A percentile compares a stretch with the other conserved stretches of the same genome.
phyloP scores from a whole-genome alignment of 2,113 vertebrate genomes.

The Nesospiza acunhae region DNA sequence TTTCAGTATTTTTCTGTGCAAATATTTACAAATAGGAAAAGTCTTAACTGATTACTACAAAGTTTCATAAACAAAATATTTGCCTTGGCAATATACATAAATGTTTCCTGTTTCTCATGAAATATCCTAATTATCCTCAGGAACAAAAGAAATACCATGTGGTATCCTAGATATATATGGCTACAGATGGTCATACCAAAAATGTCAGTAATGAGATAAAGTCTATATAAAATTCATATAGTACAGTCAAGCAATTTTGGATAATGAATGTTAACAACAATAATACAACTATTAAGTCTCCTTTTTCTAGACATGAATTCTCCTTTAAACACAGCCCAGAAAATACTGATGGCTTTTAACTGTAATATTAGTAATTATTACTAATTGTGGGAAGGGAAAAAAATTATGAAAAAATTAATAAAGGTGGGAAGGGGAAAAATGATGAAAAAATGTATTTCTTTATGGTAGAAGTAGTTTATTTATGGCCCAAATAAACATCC shows the following conservation, averaged over 20 bases:
- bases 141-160: not conserved
- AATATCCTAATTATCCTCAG: not conserved
- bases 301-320: not conserved
- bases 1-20: not conserved
- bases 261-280: not conserved
- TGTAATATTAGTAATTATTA: not conserved
- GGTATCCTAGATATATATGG: not conserved
- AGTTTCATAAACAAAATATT: not conserved
- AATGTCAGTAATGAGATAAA: not conserved
- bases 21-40: not conserved
- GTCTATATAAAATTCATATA: not conserved
- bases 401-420: no score
- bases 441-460: not conserved
- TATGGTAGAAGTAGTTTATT: not conserved
- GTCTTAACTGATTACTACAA: not conserved
- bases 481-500: not conserved
- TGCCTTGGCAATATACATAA: not conserved
- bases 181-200: not conserved
- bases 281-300: not conserved
- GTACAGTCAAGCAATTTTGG: not conserved
- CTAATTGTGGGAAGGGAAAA: no score
- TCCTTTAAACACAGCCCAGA: not conserved
- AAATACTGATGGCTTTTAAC: not conserved
- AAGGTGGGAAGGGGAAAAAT: not conserved
- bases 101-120: not conserved